These are phyloP conservation scores for Halyomorpha halys DNA, from an alignment of 1,140 invertebrate species.

Conservation along the genomic window DNA sequence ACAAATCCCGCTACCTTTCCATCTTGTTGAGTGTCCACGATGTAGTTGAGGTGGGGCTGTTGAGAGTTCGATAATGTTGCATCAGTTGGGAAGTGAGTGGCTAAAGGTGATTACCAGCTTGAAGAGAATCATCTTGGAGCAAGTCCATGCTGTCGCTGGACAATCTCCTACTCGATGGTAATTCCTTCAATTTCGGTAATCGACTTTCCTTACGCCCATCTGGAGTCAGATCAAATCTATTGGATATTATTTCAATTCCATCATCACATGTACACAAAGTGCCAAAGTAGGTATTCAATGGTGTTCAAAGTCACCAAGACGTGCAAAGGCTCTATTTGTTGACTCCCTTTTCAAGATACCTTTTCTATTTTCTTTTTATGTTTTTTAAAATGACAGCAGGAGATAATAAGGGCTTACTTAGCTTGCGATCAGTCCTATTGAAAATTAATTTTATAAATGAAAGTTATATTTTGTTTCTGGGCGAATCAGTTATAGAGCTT, in stretches of 20 bases:
- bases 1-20: no score
- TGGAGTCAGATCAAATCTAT: background rate
- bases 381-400: constrained; percentile 6
- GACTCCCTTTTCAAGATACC: constrained; percentile 8
- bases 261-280: background rate
- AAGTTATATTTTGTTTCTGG: no score
- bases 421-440: background rate
- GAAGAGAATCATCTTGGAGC: no score
- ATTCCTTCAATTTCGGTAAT: background rate
- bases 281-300: background rate
- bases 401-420: constrained; percentile 13
- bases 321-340: constrained; percentile 11
- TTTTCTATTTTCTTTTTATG: constrained; percentile 7
- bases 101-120: no score
- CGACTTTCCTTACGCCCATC: constrained; percentile 2
- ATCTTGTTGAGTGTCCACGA: no score
- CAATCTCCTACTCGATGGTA: no score
- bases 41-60: no score
- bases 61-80: no score
- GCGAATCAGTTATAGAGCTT: no score
- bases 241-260: background rate
- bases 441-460: background rate
- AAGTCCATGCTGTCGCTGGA: no score
- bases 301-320: no score
- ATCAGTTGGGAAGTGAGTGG: no score